phyloP scores from a whole-genome alignment of 2,888 invertebrate species.

The Oscheius sp. region DNA sequence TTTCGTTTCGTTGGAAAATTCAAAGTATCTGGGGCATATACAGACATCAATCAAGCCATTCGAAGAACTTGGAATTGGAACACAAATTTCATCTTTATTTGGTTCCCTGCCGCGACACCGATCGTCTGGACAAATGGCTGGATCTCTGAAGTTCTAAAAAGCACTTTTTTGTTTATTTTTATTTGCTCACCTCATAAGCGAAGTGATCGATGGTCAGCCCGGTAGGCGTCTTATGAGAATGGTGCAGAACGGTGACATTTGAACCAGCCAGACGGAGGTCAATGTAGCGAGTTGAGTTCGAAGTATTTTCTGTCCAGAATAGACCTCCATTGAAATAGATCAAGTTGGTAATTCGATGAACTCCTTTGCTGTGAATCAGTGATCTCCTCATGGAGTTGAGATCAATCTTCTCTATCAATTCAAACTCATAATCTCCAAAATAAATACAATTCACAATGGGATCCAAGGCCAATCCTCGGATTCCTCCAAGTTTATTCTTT shows the following conservation, averaged over 20 bases:
- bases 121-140: background rate
- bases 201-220: slow-evolving; percentile 55
- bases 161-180: too few relatives aligned
- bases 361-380: slow-evolving; percentile 37
- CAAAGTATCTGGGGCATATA: too few relatives aligned
- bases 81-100: too few relatives aligned
- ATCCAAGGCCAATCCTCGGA: slow-evolving; percentile 53
- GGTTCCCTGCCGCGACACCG: too few relatives aligned
- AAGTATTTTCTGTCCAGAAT: slow-evolving; percentile 42
- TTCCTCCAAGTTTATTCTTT: slow-evolving; percentile 41
- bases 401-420: slow-evolving; percentile 51
- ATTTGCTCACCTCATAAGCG: slow-evolving; percentile 38
- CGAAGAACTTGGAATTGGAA: too few relatives aligned
- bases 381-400: slow-evolving; percentile 36
- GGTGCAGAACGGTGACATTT: slow-evolving; percentile 32
- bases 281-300: too few relatives aligned
- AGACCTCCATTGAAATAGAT: slow-evolving; percentile 50
- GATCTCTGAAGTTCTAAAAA: too few relatives aligned
- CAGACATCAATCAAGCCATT: too few relatives aligned
- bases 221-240: slow-evolving; percentile 47
- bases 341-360: slow-evolving; percentile 43
- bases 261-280: too few relatives aligned
- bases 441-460: slow-evolving; percentile 47
- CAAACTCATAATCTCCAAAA: slow-evolving; percentile 44
- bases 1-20: too few relatives aligned